Evolutionary conservation across 2,888 invertebrate species (phyloP), one percentile per base, ranked within the genome.

Genomic region (Sesia apiformis): DNA sequence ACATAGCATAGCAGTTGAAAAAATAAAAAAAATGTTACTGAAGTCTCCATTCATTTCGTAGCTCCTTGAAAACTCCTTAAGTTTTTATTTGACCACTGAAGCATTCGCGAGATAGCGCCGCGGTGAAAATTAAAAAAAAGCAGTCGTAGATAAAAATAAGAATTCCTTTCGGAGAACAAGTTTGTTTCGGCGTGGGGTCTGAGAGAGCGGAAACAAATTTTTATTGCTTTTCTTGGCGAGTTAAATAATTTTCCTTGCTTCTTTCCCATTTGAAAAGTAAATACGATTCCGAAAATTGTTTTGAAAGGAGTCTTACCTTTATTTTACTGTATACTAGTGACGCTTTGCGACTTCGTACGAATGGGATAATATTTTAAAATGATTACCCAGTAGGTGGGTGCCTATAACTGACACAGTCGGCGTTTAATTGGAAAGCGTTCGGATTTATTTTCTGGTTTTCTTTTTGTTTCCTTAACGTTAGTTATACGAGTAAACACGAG

Each of bases 31-130:
- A 6, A 42, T 42, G 7, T 8, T 40, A 55, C 39, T 7, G 51
- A 55, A 52, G 59, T 58, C 70, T 74, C 71, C 57, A 60, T 39
- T 7, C 39, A 46, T 56, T 59, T 59, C 60, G 3, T 38, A 81
- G 70, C 70, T 82, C 83, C 61, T 72, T 74, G 77, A 81, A 70
- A 85, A 83, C 85, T 87, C 82, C 78, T 84, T 80, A 86, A 87
- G 87, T 88, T 89, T 88, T 88, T 88, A 88, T 89, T 88, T 88
- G 89, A 88, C 89, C 89, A 86, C 88, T 89, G 89, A 88, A 89
- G 89, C 89, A 85, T 89, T 86, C 84, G 79, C 79, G 70, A 88
- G 89, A 89, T 89, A 89, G 84, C 89, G 81, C 75, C 76, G 84
- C 78, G 84, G 80, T 80, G 85, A 81, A 88, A 88, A 86, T 88